These are phyloP conservation scores for Teleogryllus oceanicus DNA, from an alignment of 2,888 invertebrate species.

Conservation along the genomic window DNA sequence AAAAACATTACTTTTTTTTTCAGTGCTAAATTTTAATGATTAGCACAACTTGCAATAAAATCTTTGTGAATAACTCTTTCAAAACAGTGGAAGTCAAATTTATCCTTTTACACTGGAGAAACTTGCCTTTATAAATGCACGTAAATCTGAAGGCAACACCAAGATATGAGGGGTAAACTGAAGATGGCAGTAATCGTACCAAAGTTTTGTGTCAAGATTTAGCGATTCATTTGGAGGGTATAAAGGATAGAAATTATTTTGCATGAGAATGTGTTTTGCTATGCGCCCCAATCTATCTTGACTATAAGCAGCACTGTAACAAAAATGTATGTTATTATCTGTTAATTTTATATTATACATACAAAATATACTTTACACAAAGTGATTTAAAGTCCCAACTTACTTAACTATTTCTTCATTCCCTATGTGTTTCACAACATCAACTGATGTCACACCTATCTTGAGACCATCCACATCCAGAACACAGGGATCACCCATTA, in stretches of 20 bases:
- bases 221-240: conserved; percentile 67
- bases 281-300: conserved; percentile 71
- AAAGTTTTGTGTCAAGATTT: conserved; percentile 66
- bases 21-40: not conserved
- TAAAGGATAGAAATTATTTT: conserved; percentile 78
- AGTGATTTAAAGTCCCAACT: conserved; percentile 43
- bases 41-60: no score
- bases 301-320: conserved; percentile 48
- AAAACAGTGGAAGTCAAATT: not conserved
- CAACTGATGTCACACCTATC: conserved; percentile 76
- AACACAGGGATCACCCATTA: conserved; percentile 78
- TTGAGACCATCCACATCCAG: conserved; percentile 72
- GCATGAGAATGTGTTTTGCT: conserved; percentile 69
- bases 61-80: not conserved
- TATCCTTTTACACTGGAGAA: no score
- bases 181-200: conserved; percentile 68
- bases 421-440: conserved; percentile 77
- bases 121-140: conserved; percentile 73
- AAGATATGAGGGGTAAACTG: conserved; percentile 75
- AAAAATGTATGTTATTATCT: not conserved
- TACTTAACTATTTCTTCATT: conserved; percentile 74
- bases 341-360: no score
- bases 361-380: not conserved
- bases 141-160: conserved; percentile 78
- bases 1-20: conserved; percentile 26